Evolutionary conservation across 2,797 vertebrate species (phyloP).

Genomic region (Myotis findleyi): DNA sequence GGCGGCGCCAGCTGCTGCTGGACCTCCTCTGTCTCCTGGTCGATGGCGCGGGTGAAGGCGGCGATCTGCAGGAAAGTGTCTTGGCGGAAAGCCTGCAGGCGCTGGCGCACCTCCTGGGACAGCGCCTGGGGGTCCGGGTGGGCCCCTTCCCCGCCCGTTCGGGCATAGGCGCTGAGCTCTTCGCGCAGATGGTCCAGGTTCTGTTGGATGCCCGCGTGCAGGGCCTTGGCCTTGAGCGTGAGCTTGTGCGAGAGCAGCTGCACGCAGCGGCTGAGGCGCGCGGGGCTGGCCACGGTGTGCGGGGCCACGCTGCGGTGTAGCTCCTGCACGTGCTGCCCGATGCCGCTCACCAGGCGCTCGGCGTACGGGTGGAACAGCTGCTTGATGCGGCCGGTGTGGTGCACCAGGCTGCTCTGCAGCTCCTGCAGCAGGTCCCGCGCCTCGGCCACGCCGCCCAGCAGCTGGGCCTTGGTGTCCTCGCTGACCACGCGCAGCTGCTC

Average conservation of each 20-base stretch:
- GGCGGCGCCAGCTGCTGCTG: conserved; percentile 80
- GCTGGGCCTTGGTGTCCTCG: conserved; percentile 73
- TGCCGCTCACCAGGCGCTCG: conserved; percentile 87
- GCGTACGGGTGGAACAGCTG: conserved; percentile 84
- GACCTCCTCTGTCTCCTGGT: conserved; percentile 84
- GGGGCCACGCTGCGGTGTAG: conserved; percentile 82
- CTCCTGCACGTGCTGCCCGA: conserved; percentile 81
- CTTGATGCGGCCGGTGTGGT: conserved; percentile 84
- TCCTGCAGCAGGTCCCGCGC: conserved; percentile 85
- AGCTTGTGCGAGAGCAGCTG: conserved; percentile 84
- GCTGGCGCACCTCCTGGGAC: conserved; percentile 88
- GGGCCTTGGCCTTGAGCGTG: conserved; percentile 77
- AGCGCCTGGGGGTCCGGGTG: background rate
- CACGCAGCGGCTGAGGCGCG: conserved; percentile 80
- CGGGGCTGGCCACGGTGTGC: conserved; percentile 57
- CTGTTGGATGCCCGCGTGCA: conserved; percentile 84
- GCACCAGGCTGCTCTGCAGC: conserved; percentile 77
- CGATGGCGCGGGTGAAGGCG: conserved; percentile 76
- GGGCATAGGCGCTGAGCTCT: conserved; percentile 81
- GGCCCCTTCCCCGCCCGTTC: background rate
- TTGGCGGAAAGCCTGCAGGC: conserved; percentile 84
- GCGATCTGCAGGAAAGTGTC: conserved; percentile 81
- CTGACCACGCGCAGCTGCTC: conserved; percentile 79
- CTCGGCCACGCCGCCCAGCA: conserved; percentile 89
- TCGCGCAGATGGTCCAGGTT: conserved; percentile 89